Evolutionary conservation across 2,797 vertebrate species (phyloP).

Genomic region (Spea hammondii): DNA sequence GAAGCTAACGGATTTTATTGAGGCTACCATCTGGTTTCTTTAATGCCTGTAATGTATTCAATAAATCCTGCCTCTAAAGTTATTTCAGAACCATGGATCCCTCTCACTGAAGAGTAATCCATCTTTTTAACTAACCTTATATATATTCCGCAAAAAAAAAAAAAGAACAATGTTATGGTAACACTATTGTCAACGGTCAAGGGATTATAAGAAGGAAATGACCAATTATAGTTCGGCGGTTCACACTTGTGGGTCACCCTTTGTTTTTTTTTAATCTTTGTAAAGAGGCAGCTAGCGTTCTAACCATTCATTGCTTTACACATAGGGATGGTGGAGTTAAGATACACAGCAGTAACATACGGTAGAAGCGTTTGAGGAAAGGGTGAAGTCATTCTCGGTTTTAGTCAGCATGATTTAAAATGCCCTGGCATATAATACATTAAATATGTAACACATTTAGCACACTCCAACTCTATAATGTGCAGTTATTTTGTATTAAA

Average conservation of each 20-base stretch:
- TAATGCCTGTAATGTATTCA: conserved; percentile 16
- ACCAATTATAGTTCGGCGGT: conserved; percentile 40
- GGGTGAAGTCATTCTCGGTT: not conserved
- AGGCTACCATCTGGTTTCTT: conserved; percentile 56
- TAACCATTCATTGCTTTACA: not conserved
- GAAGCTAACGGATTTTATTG: conserved; percentile 48
- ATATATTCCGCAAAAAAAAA: conserved; percentile 20
- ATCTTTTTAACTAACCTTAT: conserved; percentile 22
- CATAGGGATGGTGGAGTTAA: not conserved
- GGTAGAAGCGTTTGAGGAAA: not conserved
- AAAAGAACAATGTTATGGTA: conserved; percentile 37
- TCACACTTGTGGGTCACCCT: conserved; percentile 25
- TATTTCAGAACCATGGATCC: conserved; percentile 15
- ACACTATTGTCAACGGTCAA: conserved; percentile 34
- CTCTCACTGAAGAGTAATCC: not conserved
- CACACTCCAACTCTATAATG: too few relatives aligned
- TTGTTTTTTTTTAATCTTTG: conserved; percentile 18
- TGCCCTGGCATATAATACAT: not conserved
- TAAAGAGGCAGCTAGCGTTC: not conserved
- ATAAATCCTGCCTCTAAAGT: conserved; percentile 43
- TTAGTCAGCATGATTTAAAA: not conserved
- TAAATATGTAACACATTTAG: too few relatives aligned
- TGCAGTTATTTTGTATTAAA: too few relatives aligned
- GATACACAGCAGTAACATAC: not conserved
- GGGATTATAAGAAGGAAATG: conserved; percentile 38